Base-by-base conservation (phyloP, 2,888 invertebrate species). In the Ennomos quercinarius region DNA sequence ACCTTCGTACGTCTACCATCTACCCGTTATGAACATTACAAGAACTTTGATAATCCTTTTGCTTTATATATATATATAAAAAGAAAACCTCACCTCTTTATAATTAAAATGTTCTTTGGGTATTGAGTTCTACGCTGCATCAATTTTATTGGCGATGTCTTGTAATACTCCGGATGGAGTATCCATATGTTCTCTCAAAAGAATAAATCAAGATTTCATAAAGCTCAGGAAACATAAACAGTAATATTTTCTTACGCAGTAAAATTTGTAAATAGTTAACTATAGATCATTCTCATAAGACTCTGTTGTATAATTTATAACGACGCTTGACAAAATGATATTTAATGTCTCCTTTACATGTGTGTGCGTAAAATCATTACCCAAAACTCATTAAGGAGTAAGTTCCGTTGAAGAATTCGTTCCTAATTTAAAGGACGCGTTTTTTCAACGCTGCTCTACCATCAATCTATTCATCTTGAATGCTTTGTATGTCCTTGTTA, bases 281-380 rank as follows among this genome's bases (percentile, higher is more conserved):
- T 79, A 81, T 83, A 81, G 77, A 74, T 83, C 84, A 83, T 84
- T 76, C 73, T 73, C 72, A 79, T 79, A 81, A 85, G 81, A 77
- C 69, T 27, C 69, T 65, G 12, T 70, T 64, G 72, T 78, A 85
- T 90, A 90, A 90, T 88, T 90, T 82, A 86, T 74, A 45, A 61
- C 55, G 75, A 72, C 80, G 81, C 84, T 82, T 89, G 91, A 91
- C 91, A 91, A 91, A 91, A 87, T 85, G 84, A 81, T 87, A 83
- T 89, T 89, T 89, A 90, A 91, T 89, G 84, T 80, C 77, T 77
- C 71, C 77, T 66, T 78, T 78, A 78, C 77, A 73, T 76, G 77
- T 81, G 83, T 81, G 83, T 81, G 83, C 77, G 80, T 84, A 79
- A 81, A 81, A 81, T 89, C 85, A 87, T 86, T 82, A 84, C 81